Percentiles rank a stretch among this genome's conserved stretches.
These are phyloP conservation scores for Galeopterus variegatus DNA, from an alignment of 2,113 vertebrate genomes.

Conservation along the genomic window DNA sequence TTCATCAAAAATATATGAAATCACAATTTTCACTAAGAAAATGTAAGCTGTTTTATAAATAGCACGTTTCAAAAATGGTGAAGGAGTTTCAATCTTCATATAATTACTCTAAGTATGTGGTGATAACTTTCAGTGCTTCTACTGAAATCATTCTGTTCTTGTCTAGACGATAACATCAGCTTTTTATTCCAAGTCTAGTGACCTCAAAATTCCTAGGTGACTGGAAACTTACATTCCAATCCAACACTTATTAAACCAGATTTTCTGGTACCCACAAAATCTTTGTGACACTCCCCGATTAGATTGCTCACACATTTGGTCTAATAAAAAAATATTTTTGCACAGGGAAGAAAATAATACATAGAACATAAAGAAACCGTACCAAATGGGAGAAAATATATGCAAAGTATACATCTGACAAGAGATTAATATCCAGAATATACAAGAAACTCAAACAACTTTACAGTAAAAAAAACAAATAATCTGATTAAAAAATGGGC, in stretches of 20 bases:
- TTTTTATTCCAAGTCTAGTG: neutral
- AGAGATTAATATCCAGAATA: no score
- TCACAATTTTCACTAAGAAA: neutral
- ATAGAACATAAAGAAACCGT: no score
- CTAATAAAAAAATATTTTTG: no score
- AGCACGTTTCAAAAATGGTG: neutral
- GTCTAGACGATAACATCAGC: neutral
- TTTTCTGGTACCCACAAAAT: neutral
- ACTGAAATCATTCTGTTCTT: neutral
- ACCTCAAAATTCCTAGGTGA: neutral
- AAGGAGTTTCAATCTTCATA: neutral
- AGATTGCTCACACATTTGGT: neutral
- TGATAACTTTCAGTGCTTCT: neutral
- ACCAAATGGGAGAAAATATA: no score
- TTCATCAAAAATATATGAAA: neutral
- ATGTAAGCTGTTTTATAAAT: neutral
- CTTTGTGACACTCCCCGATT: neutral
- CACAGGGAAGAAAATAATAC: no score
- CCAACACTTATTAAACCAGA: neutral
- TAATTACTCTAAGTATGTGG: neutral
- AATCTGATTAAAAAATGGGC: no score
- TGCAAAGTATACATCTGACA: no score
- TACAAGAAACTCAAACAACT: no score
- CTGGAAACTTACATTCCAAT: neutral
- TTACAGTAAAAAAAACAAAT: no score